These are phyloP conservation scores for Lanius ludovicianus DNA, from an alignment of 2,113 vertebrate species.

Conservation along the genomic window DNA sequence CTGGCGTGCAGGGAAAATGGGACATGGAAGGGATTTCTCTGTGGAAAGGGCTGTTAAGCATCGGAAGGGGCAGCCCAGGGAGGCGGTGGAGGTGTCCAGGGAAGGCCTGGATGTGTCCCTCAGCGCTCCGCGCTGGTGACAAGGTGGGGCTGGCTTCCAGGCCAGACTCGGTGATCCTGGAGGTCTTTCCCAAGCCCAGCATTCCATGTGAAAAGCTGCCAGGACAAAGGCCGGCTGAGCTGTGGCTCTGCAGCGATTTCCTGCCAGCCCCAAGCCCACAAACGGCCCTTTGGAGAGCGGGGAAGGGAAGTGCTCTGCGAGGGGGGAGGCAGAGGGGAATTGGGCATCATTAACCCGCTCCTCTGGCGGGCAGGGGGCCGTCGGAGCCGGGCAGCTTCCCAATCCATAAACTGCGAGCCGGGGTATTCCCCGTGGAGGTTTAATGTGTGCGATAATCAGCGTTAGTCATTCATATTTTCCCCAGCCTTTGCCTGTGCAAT, in stretches of 20 bases:
- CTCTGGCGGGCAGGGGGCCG: background rate
- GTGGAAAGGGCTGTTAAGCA: rapidly evolving
- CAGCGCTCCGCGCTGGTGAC: background rate
- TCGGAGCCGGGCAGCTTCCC: background rate
- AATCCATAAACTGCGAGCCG: background rate
- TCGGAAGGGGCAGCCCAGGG: rapidly evolving
- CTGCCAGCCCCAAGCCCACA: background rate
- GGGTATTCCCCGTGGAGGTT: constrained; percentile 56
- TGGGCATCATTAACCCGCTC: background rate
- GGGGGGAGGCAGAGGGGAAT: background rate
- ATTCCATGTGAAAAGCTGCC: background rate
- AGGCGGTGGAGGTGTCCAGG: background rate
- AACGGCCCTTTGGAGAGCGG: background rate
- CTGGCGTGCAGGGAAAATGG: rapidly evolving
- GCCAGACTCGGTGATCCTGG: rapidly evolving
- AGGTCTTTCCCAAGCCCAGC: background rate
- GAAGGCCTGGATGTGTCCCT: background rate
- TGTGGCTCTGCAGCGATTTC: background rate
- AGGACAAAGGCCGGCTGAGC: background rate
- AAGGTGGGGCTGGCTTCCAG: rapidly evolving
- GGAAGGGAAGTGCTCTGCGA: background rate
- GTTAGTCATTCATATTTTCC: constrained; percentile 72
- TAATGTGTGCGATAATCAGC: constrained; percentile 63
- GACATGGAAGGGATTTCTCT: background rate
- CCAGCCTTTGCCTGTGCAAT: constrained; percentile 70